These are phyloP conservation scores for Boleophthalmus pectinirostris DNA, from an alignment of 2,113 vertebrate genomes.

Conservation along the genomic window DNA sequence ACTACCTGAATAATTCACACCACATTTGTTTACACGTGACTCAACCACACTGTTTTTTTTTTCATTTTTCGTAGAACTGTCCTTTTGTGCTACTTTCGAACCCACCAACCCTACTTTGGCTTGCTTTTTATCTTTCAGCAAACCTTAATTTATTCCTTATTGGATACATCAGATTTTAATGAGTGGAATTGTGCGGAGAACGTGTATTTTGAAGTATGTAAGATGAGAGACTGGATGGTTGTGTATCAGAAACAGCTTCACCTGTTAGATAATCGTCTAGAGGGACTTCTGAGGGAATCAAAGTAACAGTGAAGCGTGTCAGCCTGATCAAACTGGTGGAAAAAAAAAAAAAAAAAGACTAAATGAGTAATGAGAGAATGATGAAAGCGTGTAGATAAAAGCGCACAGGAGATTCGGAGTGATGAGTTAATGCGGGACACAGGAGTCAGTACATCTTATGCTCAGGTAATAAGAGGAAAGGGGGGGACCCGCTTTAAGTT, in stretches of 20 bases:
- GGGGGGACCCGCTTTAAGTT: too few species aligned
- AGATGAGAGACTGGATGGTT: conserved; percentile 68
- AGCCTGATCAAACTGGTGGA: conserved; percentile 21
- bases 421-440: conserved; percentile 7
- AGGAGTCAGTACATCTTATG: not conserved
- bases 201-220: conserved; percentile 31
- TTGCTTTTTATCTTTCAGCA: not conserved
- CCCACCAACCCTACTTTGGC: not conserved
- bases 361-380: conserved; percentile 1
- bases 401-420: not conserved
- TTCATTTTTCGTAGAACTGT: conserved; percentile 17
- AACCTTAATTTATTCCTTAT: conserved; percentile 44
- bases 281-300: conserved; percentile 21
- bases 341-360: not conserved
- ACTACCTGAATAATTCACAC: too few species aligned
- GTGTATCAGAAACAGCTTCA: conserved; percentile 65
- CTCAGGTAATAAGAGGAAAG: not conserved
- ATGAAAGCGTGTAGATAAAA: conserved; percentile 25
- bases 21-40: too few species aligned
- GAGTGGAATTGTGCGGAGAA: conserved; percentile 38
- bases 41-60: not conserved
- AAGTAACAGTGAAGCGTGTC: conserved; percentile 12
- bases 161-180: conserved; percentile 39
- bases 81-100: conserved; percentile 35
- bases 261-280: conserved; percentile 34